phyloP scores from a whole-genome alignment of 2,888 invertebrate genomes.

The Eilema griseolum region DNA sequence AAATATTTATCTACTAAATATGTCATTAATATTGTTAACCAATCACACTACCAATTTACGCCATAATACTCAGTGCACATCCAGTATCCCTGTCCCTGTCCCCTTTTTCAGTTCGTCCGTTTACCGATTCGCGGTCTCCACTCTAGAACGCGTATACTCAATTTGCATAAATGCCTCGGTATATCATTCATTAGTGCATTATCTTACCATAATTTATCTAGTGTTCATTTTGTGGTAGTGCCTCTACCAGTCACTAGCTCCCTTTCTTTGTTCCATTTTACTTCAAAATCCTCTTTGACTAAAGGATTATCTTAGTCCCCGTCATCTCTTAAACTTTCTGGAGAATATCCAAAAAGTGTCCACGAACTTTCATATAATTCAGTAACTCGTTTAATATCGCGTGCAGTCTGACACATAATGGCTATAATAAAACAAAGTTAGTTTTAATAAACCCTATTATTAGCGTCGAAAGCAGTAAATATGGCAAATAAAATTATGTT shows the following conservation, averaged over 20 bases:
- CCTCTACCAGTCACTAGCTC: too few relatives aligned
- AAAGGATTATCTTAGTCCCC: neutral
- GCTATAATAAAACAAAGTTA: slow-evolving; percentile 56
- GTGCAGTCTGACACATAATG: slow-evolving; percentile 52
- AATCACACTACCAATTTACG: too few relatives aligned
- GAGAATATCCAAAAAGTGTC: slow-evolving; percentile 36
- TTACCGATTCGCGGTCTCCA: too few relatives aligned
- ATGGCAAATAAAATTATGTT: slow-evolving; percentile 49
- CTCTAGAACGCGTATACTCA: too few relatives aligned
- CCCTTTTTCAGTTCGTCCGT: too few relatives aligned
- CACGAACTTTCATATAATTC: slow-evolving; percentile 52
- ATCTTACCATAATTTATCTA: too few relatives aligned
- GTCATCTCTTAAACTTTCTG: slow-evolving; percentile 12
- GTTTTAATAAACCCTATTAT: slow-evolving; percentile 57
- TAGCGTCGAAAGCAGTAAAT: slow-evolving; percentile 52
- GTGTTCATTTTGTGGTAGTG: neutral
- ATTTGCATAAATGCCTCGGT: too few relatives aligned
- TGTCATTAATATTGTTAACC: too few relatives aligned
- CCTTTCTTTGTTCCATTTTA: neutral
- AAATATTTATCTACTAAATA: too few relatives aligned
- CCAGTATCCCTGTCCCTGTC: too few relatives aligned
- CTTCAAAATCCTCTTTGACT: neutral
- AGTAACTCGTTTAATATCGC: slow-evolving; percentile 58
- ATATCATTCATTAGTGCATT: too few relatives aligned
- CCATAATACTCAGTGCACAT: too few relatives aligned